Evolutionary conservation across 2,797 vertebrate species (phyloP), one percentile per base, ranked within the genome.

Genomic region (Acanthurus tractus): DNA sequence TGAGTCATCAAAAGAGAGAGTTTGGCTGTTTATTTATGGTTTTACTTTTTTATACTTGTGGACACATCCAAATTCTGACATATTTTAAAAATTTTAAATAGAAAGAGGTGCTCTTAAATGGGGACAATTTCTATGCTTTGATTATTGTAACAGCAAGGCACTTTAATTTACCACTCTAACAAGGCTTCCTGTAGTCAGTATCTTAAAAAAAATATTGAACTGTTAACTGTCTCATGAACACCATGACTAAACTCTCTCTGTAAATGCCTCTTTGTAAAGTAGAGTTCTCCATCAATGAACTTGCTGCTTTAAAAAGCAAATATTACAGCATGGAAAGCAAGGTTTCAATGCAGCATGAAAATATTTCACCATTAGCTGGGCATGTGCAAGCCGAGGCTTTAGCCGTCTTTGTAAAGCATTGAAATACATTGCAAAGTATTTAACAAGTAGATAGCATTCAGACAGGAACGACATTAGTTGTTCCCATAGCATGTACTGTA

Each of bases 331-430:
- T 94, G 89, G 69, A 80, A 90, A 91, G 91, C 90, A 91, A 92
- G 79, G 86, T 95, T 94, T 94, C 90, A 92, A 92, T 91, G 91
- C 92, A 92, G 94, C 95, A 94, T 95, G 94, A 88, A 69, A 83
- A 83, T 71, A 83, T 72, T 68, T 80, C 77, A 91, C 83, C 78
- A 68, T 80, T 83, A 90, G 76, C 82, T 79, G 78, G 81, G 90
- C 92, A 93, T 94, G 92, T 84, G 85, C 78, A 82, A 82, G 78
- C 61, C 57, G 50, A 81, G 81, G 71, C 89, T 87, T 79, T 78
- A 87, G 79, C 61, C 62, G 25, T 70, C 83, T 79, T 65, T 84
- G 84, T 66, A 81, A 88, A 86, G 91, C 89, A 91, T 90, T 93
- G 90, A 91, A 92, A 92, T 83, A 86, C 83, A 62, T 89, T 90